Evolutionary conservation across 2,797 vertebrate species (phyloP), one percentile per base, ranked within the genome.

Genomic region (Rousettus madagascariensis): DNA sequence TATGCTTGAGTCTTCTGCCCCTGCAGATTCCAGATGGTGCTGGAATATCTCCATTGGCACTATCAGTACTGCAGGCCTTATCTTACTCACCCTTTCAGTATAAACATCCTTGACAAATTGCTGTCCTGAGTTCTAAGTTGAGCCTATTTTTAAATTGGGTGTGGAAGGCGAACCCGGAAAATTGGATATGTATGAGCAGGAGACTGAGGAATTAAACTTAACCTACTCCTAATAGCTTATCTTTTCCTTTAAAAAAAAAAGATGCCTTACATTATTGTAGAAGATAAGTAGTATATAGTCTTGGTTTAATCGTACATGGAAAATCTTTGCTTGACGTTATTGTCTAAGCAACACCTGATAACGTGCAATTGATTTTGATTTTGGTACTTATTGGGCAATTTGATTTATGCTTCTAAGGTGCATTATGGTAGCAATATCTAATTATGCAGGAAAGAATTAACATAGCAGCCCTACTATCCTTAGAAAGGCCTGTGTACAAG

Each of bases 271-370:
- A 2, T 41, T 77, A 17, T 53, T 82, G 53, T 8, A 85, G 59
- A 90, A 77, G 51, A 20, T 71, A 75, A 51, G 79, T n/a, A 66
- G 90, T 90, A 33, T 11, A 77, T 38, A 41, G 20, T 28, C 41
- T 92, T 90, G 26, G 19, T 80, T 80, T 61, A 41, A 38, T 41
- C 61, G 20, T 68, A 86, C n/a, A 20, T 61, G 19, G 43, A 43
- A 91, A 92, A 75, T 91, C 83, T 83, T 86, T 96, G 51, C 30
- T 38, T 68, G 28, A 65, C 84, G 38, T 10, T 38, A 74, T 57
- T 85, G 11, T 85, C 41, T 80, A 87, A 92, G 49, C 90, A 49
- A 94, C 26, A 71, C 11, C 22, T 92, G 55, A 82, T 53, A 85
- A 6, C 22, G 6, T n/a, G 4, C n/a, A 72, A 71, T 28, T 92